A percentile compares a stretch with the other conserved stretches of the same genome.
Evolutionary conservation across 2,113 vertebrate genomes (phyloP).

Genomic region (Neolamprologus caudopunctatus): DNA sequence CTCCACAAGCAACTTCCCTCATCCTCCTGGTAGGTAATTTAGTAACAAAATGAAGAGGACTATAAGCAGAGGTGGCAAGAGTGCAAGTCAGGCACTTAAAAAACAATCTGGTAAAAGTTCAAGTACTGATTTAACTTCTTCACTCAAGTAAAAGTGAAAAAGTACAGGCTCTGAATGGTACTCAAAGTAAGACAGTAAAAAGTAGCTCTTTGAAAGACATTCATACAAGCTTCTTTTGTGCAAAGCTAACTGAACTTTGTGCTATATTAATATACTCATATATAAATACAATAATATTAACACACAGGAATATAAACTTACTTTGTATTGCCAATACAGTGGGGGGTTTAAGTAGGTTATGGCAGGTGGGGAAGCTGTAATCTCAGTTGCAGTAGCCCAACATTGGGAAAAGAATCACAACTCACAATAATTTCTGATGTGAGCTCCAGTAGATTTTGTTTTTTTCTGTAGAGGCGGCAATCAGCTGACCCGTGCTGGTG

Average conservation of each 20-base stretch:
- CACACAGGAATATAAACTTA: neutral
- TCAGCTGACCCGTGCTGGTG: neutral
- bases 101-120: neutral
- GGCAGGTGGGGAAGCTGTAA: neutral
- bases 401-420: neutral
- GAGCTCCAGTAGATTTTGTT: neutral
- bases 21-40: neutral
- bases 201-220: neutral
- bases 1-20: neutral
- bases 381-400: neutral
- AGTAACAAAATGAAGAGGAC: neutral
- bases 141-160: neutral
- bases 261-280: neutral
- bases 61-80: neutral
- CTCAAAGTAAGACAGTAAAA: neutral
- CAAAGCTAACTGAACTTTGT: neutral
- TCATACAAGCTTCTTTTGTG: neutral
- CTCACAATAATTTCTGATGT: neutral
- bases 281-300: neutral
- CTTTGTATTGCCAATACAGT: neutral
- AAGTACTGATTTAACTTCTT: neutral
- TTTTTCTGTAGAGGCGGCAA: neutral
- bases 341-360: neutral
- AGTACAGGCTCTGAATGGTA: neutral
- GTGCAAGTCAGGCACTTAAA: neutral